Evolutionary conservation across 2,888 invertebrate species (phyloP).

Genomic region (Reticulitermes lucifugus): DNA sequence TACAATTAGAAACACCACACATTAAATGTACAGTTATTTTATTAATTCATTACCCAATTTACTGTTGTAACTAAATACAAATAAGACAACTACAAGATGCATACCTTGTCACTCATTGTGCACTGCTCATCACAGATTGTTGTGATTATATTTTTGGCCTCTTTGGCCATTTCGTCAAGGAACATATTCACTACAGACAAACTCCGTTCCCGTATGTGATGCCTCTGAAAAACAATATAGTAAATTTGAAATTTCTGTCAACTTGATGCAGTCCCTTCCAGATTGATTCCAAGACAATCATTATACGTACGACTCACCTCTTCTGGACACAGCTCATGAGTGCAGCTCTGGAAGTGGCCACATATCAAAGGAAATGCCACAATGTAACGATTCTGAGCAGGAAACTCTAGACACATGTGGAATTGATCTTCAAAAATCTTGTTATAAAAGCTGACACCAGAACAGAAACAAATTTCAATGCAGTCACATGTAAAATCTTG

Average conservation of each 20-base stretch:
- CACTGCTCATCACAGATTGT: constrained; percentile 99
- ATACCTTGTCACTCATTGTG: constrained; percentile 90
- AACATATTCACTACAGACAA: constrained; percentile 97
- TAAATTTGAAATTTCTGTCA: neutral
- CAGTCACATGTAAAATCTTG: too few species aligned
- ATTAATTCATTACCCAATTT: neutral
- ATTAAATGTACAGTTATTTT: neutral
- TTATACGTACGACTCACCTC: constrained; percentile 67
- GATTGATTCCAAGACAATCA: too few species aligned
- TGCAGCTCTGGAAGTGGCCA: constrained; percentile 97
- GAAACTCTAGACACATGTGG: constrained; percentile 98
- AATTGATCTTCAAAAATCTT: constrained; percentile 98
- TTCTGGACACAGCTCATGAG: constrained; percentile 98
- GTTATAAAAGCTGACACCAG: constrained; percentile 82
- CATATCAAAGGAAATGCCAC: constrained; percentile 98
- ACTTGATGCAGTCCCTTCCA: too few species aligned
- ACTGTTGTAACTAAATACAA: neutral
- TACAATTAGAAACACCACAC: neutral
- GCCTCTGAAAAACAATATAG: constrained; percentile 68
- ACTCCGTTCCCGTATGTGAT: constrained; percentile 95
- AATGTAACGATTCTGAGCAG: constrained; percentile 97
- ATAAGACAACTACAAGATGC: constrained; percentile 16
- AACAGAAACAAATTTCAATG: constrained; percentile 29
- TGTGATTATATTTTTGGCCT: constrained; percentile 98
- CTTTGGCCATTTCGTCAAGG: constrained; percentile 98